These are phyloP conservation scores for Teleogryllus occipitalis DNA, from an alignment of 1,140 invertebrate species.

Conservation along the genomic window DNA sequence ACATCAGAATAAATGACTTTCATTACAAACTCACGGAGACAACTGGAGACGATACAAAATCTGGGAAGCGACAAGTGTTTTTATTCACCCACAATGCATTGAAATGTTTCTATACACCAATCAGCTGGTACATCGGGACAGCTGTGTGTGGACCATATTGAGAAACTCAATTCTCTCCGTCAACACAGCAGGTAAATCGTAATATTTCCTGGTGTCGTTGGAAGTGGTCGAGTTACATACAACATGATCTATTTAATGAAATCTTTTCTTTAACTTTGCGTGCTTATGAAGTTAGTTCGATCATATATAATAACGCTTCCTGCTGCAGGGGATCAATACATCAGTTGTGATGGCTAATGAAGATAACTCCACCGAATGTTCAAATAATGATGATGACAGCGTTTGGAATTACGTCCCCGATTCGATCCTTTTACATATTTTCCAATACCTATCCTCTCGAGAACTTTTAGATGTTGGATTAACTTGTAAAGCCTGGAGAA, in stretches of 20 bases:
- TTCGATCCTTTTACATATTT: constrained; percentile 57
- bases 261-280: not conserved
- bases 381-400: not conserved
- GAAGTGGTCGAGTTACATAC: not conserved
- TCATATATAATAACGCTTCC: not conserved
- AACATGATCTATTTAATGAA: not conserved
- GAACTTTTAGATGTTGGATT: constrained; percentile 47
- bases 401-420: constrained; percentile 58
- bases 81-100: constrained; percentile 62
- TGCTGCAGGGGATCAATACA: not conserved
- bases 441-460: constrained; percentile 48
- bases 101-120: not conserved
- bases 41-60: too few species aligned
- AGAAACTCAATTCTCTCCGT: not conserved
- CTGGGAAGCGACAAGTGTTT: constrained; percentile 44
- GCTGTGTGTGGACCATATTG: not conserved
- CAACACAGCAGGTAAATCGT: not conserved
- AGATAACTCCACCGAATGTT: not conserved
- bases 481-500: constrained; percentile 51
- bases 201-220: too few species aligned
- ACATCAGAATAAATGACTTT: too few species aligned
- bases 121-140: not conserved
- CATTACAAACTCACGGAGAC: too few species aligned
- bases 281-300: not conserved
- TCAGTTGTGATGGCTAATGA: not conserved